phyloP scores from a whole-genome alignment of 1,140 invertebrate species.

The Halesus radiatus region DNA sequence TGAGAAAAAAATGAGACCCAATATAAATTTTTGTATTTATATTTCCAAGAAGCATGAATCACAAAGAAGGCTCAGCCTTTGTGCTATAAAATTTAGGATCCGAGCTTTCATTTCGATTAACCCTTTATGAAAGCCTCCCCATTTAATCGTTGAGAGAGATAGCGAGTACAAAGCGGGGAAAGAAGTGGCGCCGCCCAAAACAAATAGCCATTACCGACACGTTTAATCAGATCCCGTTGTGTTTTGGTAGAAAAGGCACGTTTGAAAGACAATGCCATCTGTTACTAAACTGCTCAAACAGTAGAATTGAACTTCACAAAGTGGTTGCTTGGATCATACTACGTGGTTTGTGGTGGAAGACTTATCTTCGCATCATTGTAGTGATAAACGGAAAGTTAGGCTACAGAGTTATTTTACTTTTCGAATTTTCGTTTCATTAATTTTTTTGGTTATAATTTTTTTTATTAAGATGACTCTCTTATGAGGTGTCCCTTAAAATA shows the following conservation, averaged over 20 bases:
- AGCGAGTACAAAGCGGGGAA: not conserved
- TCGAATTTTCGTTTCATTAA: no score
- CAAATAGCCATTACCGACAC: constrained; percentile 15
- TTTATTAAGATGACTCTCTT: no score
- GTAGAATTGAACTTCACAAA: not conserved
- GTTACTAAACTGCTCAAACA: constrained; percentile 19
- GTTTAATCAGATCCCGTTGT: constrained; percentile 20
- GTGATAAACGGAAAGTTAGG: no score
- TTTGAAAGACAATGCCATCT: constrained; percentile 27
- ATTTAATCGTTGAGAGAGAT: not conserved
- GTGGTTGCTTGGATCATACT: not conserved
- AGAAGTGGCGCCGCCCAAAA: not conserved
- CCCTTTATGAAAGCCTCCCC: not conserved
- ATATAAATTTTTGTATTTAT: no score
- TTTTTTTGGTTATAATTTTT: no score
- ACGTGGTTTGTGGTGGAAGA: not conserved
- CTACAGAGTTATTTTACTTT: no score
- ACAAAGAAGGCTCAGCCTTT: no score
- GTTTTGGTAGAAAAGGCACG: constrained; percentile 16
- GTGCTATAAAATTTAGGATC: not conserved
- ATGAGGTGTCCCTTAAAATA: no score
- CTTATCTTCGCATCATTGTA: no score
- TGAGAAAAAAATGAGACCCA: no score
- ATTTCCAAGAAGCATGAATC: no score
- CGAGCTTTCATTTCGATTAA: not conserved